These are phyloP conservation scores for Erebia ligea DNA, from an alignment of 2,888 invertebrate genomes.

Conservation along the genomic window DNA sequence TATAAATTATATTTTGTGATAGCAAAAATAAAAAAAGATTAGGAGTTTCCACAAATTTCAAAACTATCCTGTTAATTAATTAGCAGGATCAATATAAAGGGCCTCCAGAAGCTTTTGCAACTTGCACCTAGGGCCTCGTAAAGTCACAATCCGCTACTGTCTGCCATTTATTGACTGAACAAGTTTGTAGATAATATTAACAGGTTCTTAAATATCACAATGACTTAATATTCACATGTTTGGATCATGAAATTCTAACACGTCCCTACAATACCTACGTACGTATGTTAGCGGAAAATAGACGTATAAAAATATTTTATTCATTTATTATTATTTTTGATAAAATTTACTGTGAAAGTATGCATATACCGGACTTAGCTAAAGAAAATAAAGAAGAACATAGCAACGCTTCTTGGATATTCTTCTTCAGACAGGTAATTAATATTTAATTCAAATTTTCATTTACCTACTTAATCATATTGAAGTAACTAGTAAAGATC, in stretches of 20 bases:
- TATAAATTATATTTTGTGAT: too few species aligned
- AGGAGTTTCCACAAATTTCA: too few species aligned
- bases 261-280: background rate
- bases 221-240: background rate
- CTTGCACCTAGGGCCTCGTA: too few species aligned
- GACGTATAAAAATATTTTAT: background rate
- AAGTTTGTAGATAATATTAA: background rate
- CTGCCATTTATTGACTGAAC: too few species aligned
- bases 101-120: too few species aligned
- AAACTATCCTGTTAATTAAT: too few species aligned
- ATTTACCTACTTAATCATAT: too few species aligned
- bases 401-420: background rate
- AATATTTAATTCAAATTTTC: background rate
- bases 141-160: too few species aligned
- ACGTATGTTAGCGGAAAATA: background rate
- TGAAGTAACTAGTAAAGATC: too few species aligned
- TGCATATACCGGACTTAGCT: background rate
- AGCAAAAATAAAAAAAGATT: too few species aligned
- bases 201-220: background rate
- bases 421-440: constrained; percentile 3
- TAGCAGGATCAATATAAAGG: too few species aligned
- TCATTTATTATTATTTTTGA: background rate
- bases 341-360: background rate
- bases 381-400: background rate
- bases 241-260: background rate